Conservation (phyloP, 1,140 invertebrate species). For the Aplysia californica region DNA sequence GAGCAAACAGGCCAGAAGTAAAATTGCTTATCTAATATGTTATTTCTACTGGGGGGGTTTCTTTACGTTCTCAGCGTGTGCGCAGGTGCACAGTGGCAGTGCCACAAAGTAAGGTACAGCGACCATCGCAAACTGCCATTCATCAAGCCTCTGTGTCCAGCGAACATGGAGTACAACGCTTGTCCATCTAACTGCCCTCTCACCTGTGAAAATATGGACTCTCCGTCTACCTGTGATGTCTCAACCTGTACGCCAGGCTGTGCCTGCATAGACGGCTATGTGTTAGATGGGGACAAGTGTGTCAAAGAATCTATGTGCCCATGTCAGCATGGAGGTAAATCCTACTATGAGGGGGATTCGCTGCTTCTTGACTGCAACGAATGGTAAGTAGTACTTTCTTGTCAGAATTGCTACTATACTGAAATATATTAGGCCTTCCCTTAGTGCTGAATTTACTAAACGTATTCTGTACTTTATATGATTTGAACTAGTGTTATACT, state of each 20-base stretch:
- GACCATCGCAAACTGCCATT: conserved; percentile 59
- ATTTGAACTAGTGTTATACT: no score
- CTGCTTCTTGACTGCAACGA: conserved; percentile 86
- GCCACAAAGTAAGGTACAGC: conserved; percentile 71
- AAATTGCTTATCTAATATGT: no score
- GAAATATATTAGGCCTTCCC: not conserved
- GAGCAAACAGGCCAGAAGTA: no score
- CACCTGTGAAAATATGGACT: conserved; percentile 86
- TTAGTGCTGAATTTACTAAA: no score
- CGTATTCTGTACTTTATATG: no score
- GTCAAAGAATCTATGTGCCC: conserved; percentile 80
- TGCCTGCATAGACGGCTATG: conserved; percentile 76
- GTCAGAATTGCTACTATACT: not conserved
- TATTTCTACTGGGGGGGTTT: no score
- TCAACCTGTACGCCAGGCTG: conserved; percentile 79
- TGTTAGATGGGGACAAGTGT: conserved; percentile 74
- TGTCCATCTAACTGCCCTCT: conserved; percentile 80
- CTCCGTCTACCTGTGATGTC: conserved; percentile 66
- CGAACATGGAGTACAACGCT: conserved; percentile 78
- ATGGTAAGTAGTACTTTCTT: conserved; percentile 72
- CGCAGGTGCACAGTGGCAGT: conserved; percentile 80
- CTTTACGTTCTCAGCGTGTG: conserved; percentile 82
- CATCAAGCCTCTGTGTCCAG: conserved; percentile 43
- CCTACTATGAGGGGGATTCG: conserved; percentile 79
- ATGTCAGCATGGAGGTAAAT: conserved; percentile 85